Conservation (phyloP, 2,888 invertebrate genomes). For the Beris chalybata region DNA sequence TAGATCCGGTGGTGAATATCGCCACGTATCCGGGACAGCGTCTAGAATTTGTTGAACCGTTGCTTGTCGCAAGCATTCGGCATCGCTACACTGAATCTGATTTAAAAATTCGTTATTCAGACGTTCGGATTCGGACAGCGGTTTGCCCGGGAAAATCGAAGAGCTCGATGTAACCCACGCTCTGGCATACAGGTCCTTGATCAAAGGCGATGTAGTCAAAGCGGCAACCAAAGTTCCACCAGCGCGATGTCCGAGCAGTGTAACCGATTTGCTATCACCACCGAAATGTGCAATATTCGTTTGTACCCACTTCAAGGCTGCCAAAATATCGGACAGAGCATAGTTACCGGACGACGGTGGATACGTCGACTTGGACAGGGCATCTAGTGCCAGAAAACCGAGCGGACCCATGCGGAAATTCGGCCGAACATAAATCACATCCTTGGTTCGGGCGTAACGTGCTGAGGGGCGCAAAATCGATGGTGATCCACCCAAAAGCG, state of each 20-base stretch:
- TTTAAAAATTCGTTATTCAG: conserved; percentile 65
- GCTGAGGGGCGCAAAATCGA: conserved; percentile 74
- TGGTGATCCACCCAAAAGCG: conserved; percentile 75
- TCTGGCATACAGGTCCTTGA: conserved; percentile 70
- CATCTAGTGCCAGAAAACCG: conserved; percentile 78
- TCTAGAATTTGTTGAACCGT: conserved; percentile 64
- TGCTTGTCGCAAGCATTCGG: conserved; percentile 62
- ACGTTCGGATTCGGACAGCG: conserved; percentile 63
- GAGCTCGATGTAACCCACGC: conserved; percentile 82
- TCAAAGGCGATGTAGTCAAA: conserved; percentile 62
- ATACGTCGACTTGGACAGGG: conserved; percentile 69
- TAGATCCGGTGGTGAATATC: conserved; percentile 61
- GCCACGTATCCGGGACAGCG: conserved; percentile 74
- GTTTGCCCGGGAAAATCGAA: conserved; percentile 70
- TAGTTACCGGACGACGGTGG: conserved; percentile 83
- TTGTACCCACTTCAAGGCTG: conserved; percentile 77
- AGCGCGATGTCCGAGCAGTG: conserved; percentile 81
- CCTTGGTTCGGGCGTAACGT: conserved; percentile 72
- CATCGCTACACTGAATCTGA: conserved; percentile 61
- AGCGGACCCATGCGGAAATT: conserved; percentile 79
- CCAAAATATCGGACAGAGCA: conserved; percentile 77
- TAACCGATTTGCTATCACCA: conserved; percentile 76
- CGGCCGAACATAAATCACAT: conserved; percentile 83
- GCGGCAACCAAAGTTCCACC: conserved; percentile 83
- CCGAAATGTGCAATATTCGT: conserved; percentile 83